Evolutionary conservation across 2,113 vertebrate species (phyloP).

Genomic region (Salvator merianae): DNA sequence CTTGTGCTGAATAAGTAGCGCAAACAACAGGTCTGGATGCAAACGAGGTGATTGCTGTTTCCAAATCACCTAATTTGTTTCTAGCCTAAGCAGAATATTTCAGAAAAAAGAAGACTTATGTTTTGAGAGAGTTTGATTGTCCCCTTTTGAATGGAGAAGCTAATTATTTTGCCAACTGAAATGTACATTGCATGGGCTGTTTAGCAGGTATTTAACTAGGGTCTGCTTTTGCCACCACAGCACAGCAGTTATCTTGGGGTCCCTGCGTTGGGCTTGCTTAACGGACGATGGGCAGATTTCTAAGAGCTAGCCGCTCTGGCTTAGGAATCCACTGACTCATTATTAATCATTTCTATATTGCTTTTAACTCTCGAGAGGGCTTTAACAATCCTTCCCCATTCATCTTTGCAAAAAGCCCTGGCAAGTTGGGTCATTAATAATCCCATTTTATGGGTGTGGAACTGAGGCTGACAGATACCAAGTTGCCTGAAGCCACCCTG

Average conservation of each 20-base stretch:
- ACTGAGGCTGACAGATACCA: constrained; percentile 24
- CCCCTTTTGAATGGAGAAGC: background rate
- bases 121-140: background rate
- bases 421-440: constrained; percentile 23
- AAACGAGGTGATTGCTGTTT: too few species aligned
- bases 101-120: too few species aligned
- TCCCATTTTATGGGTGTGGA: constrained; percentile 25
- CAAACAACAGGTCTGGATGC: too few species aligned
- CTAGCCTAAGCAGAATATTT: too few species aligned
- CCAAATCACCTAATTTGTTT: too few species aligned
- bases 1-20: too few species aligned
- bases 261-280: background rate
- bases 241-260: background rate
- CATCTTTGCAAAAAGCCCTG: background rate
- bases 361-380: background rate
- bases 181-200: background rate
- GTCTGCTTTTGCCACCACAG: background rate
- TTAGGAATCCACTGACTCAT: background rate
- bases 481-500: background rate
- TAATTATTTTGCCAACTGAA: background rate
- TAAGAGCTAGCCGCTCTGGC: background rate
- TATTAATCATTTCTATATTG: background rate
- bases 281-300: background rate
- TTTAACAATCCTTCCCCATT: background rate
- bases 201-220: background rate